phyloP scores from a whole-genome alignment of 1,140 invertebrate genomes.

The Sycophaga agraensis region DNA sequence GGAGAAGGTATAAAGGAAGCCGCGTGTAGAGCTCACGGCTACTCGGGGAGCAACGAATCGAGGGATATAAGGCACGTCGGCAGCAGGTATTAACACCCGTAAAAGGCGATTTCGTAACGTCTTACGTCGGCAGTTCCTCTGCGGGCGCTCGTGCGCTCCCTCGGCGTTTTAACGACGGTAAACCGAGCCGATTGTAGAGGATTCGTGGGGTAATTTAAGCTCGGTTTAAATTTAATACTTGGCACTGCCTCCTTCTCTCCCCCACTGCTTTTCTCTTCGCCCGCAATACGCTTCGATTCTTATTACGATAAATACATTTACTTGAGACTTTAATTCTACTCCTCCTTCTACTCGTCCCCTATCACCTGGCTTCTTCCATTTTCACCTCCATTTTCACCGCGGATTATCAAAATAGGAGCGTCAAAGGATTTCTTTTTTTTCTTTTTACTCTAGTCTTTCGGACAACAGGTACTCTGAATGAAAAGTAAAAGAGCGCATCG shows the following conservation, averaged over 20 bases:
- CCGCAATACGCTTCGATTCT: background rate
- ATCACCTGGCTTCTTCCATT: too few species aligned
- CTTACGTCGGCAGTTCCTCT: background rate
- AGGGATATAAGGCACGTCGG: background rate
- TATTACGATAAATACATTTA: slow-evolving; percentile 1
- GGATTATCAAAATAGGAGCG: too few species aligned
- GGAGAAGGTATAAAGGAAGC: too few species aligned
- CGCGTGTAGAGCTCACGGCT: too few species aligned
- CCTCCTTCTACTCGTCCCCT: background rate
- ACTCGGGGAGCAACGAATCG: background rate
- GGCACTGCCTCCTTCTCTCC: background rate
- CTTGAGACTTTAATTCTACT: background rate
- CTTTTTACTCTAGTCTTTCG: too few species aligned
- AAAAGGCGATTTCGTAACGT: slow-evolving; percentile 18
- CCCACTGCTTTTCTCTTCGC: background rate
- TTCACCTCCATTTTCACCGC: too few species aligned
- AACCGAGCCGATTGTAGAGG: slow-evolving; percentile 15
- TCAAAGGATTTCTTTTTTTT: too few species aligned
- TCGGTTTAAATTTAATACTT: slow-evolving; percentile 19
- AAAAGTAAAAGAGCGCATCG: too few species aligned
- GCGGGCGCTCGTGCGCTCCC: background rate
- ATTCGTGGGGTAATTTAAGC: slow-evolving; percentile 20
- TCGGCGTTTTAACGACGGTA: slow-evolving; percentile 16
- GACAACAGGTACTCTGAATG: too few species aligned
- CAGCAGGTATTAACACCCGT: slow-evolving; percentile 16